Conservation (phyloP, 2,888 invertebrate species). For the Mythimna pallens region DNA sequence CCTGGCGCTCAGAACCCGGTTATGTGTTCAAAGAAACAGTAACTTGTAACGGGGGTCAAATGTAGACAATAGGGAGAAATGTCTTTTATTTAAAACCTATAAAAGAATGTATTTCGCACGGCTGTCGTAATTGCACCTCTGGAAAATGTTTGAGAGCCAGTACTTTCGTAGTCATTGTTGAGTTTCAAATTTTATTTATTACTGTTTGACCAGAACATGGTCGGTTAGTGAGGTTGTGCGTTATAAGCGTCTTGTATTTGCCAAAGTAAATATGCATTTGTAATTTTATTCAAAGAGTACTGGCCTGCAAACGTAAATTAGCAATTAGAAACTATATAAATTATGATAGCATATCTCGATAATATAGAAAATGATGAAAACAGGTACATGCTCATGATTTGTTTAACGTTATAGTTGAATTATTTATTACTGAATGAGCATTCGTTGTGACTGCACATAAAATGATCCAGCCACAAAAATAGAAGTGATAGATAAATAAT, state of each 20-base stretch:
- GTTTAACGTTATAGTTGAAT: conserved; percentile 40
- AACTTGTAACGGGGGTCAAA: conserved; percentile 67
- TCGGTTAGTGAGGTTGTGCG: conserved; percentile 74
- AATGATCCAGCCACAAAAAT: conserved; percentile 55
- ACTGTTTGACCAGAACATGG: conserved; percentile 69
- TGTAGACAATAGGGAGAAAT: conserved; percentile 73
- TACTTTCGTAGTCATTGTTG: conserved; percentile 74
- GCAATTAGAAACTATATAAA: conserved; percentile 70
- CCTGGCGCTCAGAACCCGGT: conserved; percentile 77
- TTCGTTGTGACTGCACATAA: conserved; percentile 52
- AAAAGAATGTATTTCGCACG: conserved; percentile 81
- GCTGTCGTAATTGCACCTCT: conserved; percentile 69
- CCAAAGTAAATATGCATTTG: conserved; percentile 88
- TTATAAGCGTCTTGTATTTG: conserved; percentile 76
- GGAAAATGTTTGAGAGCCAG: conserved; percentile 76
- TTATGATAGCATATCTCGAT: conserved; percentile 81
- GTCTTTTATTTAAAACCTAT: conserved; percentile 81
- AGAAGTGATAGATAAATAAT: conserved; percentile 47
- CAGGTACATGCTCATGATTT: conserved; percentile 82
- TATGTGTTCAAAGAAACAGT: conserved; percentile 73
- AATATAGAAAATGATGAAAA: conserved; percentile 77
- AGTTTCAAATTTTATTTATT: conserved; percentile 77
- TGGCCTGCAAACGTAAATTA: conserved; percentile 78
- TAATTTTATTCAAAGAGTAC: conserved; percentile 80
- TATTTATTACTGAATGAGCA: conserved; percentile 28